Conservation (phyloP, 2,888 invertebrate genomes). For the Physocephala rufipes region DNA sequence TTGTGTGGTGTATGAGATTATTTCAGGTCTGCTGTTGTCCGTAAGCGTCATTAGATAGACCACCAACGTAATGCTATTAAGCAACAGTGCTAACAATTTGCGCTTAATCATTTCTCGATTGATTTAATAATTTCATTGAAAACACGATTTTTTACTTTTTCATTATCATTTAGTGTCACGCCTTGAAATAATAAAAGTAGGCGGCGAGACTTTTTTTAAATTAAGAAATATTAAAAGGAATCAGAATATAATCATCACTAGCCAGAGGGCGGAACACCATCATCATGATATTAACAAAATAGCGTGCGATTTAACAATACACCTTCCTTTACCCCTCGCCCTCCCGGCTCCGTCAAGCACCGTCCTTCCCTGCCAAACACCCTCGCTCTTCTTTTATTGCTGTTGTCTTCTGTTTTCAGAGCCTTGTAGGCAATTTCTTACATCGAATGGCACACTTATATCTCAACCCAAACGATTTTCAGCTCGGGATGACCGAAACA, state of each 20-base stretch:
- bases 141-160: conserved; percentile 27
- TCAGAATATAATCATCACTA: neutral
- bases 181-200: conserved; percentile 40
- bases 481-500: neutral
- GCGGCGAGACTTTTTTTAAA: neutral
- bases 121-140: conserved; percentile 29
- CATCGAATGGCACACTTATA: conserved; percentile 56
- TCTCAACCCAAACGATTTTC: conserved; percentile 37
- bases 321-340: too few relatives aligned
- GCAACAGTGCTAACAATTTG: conserved; percentile 39
- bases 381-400: too few relatives aligned
- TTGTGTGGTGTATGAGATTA: conserved; percentile 44
- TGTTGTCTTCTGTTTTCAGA: too few relatives aligned
- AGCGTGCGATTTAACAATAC: too few relatives aligned
- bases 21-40: neutral
- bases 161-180: conserved; percentile 38
- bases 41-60: conserved; percentile 30
- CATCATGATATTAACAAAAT: conserved; percentile 32
- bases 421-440: too few relatives aligned
- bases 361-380: too few relatives aligned
- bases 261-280: conserved; percentile 19
- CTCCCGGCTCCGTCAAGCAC: too few relatives aligned
- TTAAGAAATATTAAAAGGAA: neutral
- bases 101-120: conserved; percentile 44
- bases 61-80: conserved; percentile 38